Base-by-base conservation (phyloP, 2,113 vertebrate species). In the Mormyrus iriodes region DNA sequence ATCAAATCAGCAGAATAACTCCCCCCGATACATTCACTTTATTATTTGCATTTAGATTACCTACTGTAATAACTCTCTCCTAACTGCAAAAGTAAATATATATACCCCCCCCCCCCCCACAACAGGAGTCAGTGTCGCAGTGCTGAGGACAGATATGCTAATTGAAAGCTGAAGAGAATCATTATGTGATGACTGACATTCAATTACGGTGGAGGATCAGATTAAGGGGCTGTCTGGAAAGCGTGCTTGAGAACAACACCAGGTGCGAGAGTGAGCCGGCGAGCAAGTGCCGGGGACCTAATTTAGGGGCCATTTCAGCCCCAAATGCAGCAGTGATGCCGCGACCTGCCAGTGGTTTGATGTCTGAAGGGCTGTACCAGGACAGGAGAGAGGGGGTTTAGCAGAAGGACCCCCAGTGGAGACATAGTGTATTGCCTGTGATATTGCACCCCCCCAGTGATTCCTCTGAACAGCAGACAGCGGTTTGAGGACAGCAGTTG, bases 31-130 rank as follows among this genome's bases (percentile, higher is more conserved):
- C 52, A 21, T 35, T 76, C 90, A 91, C 93, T 93, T 91, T 92
- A 92, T 92, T 94, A 96, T 96, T 96, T 96, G 96, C 96, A 96
- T 96, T 96, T 96, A 96, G 95, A 96, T 96, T 91, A 95, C 93
- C 95, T 93, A 93, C 94, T 94, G 94, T 95, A 96, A 96, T 95
- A 95, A 95, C 91, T 95, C 89, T 91, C 91, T 90, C 90, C 92
- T 94, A 94, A 94, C 93, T 94, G 93, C 91, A 94, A 93, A 93
- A 95, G 95, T 96, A 96, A 96, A 96, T 96, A 96, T 95, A 84
- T 84, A 48, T 84, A 4, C 6, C 39, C 92, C 94, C 93, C 91
- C 93, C 94, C 94, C 93, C 92, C 92, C 93, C 94, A 94, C 92
- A 92, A 94, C 94, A 94, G 94, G 94, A 94, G 92, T 95, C 92